Percentiles rank a stretch among this genome's conserved stretches.
These are phyloP conservation scores for Anagyrus pseudococci DNA, from an alignment of 2,888 invertebrate species.

Conservation along the genomic window DNA sequence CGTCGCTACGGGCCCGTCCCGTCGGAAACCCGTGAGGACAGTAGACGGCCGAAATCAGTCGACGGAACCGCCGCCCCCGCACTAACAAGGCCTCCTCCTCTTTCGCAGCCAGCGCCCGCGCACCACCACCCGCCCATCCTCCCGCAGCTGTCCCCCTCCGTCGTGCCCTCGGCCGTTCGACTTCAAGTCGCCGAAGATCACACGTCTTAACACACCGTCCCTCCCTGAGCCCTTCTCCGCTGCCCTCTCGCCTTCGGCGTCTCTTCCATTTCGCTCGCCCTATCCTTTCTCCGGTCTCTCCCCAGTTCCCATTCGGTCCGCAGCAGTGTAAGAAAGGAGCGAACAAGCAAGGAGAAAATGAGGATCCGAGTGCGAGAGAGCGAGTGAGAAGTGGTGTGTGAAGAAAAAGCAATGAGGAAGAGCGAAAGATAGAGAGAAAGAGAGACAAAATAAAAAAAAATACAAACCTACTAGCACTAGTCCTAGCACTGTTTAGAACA, in stretches of 20 bases:
- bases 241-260: not conserved
- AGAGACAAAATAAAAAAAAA: conserved; percentile 26
- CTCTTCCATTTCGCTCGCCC: not conserved
- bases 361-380: conserved; percentile 1
- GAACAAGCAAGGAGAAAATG: conserved; percentile 11
- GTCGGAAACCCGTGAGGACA: conserved; percentile 62
- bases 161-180: conserved; percentile 1
- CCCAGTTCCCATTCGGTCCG: conserved; percentile 1
- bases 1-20: conserved; percentile 58
- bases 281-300: conserved; percentile 4
- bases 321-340: conserved; percentile 25
- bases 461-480: conserved; percentile 58
- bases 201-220: not conserved
- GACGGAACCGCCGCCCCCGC: conserved; percentile 63
- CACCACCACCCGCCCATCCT: conserved; percentile 23
- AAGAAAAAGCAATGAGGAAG: conserved; percentile 10
- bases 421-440: conserved; percentile 16
- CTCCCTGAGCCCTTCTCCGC: not conserved
- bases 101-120: conserved; percentile 10
- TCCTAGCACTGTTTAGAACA: conserved; percentile 62
- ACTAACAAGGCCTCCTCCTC: conserved; percentile 56
- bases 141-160: not conserved
- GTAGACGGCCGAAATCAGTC: conserved; percentile 63
- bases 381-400: not conserved
- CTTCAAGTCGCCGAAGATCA: conserved; percentile 2